A percentile compares a stretch with the other conserved stretches of the same genome.
phyloP scores from a whole-genome alignment of 1,140 invertebrate species.

The Alviniconcha marisindica region DNA sequence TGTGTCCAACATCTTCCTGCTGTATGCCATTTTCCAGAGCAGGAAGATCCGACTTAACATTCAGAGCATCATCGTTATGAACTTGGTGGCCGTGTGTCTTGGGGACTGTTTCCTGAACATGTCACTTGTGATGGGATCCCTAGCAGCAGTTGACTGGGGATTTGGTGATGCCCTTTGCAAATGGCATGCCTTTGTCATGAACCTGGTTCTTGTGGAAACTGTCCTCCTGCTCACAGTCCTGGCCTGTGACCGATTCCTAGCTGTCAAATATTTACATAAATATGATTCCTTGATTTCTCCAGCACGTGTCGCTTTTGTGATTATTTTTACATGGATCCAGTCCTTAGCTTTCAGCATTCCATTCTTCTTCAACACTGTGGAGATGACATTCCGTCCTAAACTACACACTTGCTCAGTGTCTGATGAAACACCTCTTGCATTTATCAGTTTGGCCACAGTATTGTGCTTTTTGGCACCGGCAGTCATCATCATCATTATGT shows the following conservation, averaged over 20 bases:
- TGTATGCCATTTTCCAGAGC: conserved; percentile 60
- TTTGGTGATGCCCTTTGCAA: conserved; percentile 60
- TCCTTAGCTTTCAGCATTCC: conserved; percentile 63
- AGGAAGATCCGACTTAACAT: conserved; percentile 49
- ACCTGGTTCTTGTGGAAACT: conserved; percentile 57
- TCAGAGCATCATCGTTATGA: conserved; percentile 64
- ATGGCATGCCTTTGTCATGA: conserved; percentile 66
- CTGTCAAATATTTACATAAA: conserved; percentile 50
- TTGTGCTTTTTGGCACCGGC: conserved; percentile 65
- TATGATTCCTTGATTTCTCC: conserved; percentile 56
- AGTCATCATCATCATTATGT: conserved; percentile 54
- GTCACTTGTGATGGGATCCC: conserved; percentile 76
- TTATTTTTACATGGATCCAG: conserved; percentile 65
- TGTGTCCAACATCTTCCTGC: conserved; percentile 61
- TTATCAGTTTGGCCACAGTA: conserved; percentile 51
- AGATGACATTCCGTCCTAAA: conserved; percentile 43
- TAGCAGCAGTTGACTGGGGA: conserved; percentile 56
- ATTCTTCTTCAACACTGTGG: conserved; percentile 52
- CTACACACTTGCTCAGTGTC: conserved; percentile 57
- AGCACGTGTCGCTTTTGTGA: conserved; percentile 48
- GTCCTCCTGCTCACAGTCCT: conserved; percentile 57
- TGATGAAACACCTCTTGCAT: conserved; percentile 53
- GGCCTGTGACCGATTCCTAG: conserved; percentile 61
- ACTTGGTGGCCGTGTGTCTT: conserved; percentile 62
- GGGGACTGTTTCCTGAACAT: conserved; percentile 69